phyloP scores from a whole-genome alignment of 1,140 invertebrate species.

The Musca domestica region DNA sequence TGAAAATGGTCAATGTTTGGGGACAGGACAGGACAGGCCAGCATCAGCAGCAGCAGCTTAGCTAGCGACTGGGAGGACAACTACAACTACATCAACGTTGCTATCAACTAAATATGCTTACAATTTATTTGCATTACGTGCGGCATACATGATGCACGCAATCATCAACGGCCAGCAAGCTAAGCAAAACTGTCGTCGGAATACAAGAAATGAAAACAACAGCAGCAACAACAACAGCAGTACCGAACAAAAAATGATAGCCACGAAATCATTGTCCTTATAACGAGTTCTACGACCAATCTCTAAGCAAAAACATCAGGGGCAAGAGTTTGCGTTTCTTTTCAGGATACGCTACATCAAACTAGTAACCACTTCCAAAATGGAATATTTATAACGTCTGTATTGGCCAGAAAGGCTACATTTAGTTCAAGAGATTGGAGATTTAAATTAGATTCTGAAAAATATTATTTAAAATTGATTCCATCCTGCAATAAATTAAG shows the following conservation, averaged over 20 bases:
- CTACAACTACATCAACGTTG: background rate
- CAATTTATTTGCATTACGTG: conserved; percentile 22
- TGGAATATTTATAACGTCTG: no score
- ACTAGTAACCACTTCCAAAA: no score
- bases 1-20: conserved; percentile 8
- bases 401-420: no score
- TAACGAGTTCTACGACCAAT: background rate
- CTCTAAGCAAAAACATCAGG: background rate
- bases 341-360: background rate
- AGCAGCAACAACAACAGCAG: background rate
- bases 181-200: no score
- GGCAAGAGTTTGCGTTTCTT: conserved; percentile 9
- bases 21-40: background rate
- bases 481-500: no score
- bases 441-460: no score
- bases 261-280: background rate
- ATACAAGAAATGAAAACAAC: background rate
- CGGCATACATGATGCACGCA: conserved; percentile 13
- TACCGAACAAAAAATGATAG: background rate
- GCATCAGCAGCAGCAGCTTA: background rate
- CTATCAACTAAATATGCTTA: conserved; percentile 14
- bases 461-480: no score
- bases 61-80: background rate
- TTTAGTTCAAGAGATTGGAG: no score
- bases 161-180: background rate